Evolutionary conservation across 2,113 vertebrate species (phyloP), one percentile per base, ranked within the genome.

Genomic region (Henicopernis longicauda): DNA sequence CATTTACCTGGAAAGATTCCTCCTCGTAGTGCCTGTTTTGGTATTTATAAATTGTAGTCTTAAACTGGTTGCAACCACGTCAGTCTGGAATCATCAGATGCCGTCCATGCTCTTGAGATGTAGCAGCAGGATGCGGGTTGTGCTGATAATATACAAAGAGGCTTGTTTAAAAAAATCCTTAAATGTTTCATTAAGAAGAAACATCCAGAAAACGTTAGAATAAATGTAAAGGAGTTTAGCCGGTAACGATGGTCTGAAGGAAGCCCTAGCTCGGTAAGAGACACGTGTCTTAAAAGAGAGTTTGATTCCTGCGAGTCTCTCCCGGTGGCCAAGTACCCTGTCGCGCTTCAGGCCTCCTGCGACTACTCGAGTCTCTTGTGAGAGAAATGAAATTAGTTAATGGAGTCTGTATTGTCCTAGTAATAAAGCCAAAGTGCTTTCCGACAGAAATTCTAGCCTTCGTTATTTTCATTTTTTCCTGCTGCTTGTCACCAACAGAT

Each of bases 141-240:
- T n/a, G 57, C 69, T 50, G 26, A 9, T 27, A 32, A 31, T 22
- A 9, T 1, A 8, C 38, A 23, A 4, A 73, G 61, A 40, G 22
- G n/a, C 12, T 82, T 16, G 21, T 45, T 76, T 69, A 27, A 38
- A 40, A 40, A 44, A 66, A 36, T 61, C 9, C 18, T 10, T 31
- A 11, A 18, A 23, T 19, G 36, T 55, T 66, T 55, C 7, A 3
- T 32, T 7, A 7, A 49, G 45, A 40, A 45, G 20, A 20, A 32
- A 16, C 0, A 1, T 32, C 17, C 25, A 11, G 65, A 45, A 55
- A 49, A 67, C 0, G 1, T 52, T n/a, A 49, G 34, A 32, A 13
- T 44, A 14, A 14, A 19, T 52, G 31, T 50, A 22, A 69, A 40
- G 49, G 47, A 5, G 66, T 23, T 78, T 10, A 66, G 32, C 58